phyloP scores from a whole-genome alignment of 2,888 invertebrate genomes.

The Flabesymbios commensalis region DNA sequence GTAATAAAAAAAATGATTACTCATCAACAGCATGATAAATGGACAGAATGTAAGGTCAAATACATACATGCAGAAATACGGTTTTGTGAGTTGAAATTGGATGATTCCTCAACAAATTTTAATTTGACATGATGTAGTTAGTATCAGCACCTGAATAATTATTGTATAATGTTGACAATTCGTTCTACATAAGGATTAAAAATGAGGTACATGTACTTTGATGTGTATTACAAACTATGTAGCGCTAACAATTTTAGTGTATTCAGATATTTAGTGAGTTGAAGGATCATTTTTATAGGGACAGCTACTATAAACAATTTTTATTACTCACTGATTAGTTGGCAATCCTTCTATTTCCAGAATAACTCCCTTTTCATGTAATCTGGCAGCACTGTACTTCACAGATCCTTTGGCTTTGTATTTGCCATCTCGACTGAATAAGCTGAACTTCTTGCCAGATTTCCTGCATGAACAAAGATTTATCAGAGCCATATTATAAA shows the following conservation, averaged over 20 bases:
- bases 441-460: slow-evolving; percentile 19
- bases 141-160: too few species aligned
- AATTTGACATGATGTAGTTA: neutral
- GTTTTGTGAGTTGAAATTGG: neutral
- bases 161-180: too few species aligned
- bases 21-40: neutral
- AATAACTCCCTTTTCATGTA: slow-evolving; percentile 74
- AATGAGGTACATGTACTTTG: too few species aligned
- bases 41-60: neutral
- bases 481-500: too few species aligned
- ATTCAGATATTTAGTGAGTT: too few species aligned
- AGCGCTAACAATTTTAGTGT: too few species aligned
- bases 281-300: too few species aligned
- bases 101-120: neutral
- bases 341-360: slow-evolving; percentile 74
- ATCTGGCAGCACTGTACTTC: slow-evolving; percentile 73
- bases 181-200: too few species aligned
- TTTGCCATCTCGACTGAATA: neutral
- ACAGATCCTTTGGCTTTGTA: slow-evolving; percentile 39
- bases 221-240: too few species aligned
- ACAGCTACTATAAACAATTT: neutral
- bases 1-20: neutral
- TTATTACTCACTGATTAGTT: slow-evolving; percentile 65
- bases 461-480: too few species aligned
- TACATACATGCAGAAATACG: neutral